Evolutionary conservation across 2,888 invertebrate species (phyloP).

Genomic region (Torymus tubicola): DNA sequence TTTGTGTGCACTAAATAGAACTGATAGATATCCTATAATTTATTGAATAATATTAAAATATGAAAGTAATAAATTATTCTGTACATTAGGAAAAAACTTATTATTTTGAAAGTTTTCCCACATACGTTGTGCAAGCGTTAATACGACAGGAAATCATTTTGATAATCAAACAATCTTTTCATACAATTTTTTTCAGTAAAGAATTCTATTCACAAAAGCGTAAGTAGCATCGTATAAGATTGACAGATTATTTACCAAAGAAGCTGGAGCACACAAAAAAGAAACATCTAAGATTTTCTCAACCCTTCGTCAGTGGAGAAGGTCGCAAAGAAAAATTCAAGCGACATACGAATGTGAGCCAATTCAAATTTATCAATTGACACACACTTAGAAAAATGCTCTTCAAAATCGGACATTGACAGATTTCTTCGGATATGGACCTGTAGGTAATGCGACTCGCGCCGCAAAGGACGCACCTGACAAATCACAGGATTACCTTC

Average conservation of each 20-base stretch:
- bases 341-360: background rate
- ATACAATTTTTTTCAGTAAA: background rate
- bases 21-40: too few species aligned
- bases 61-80: too few species aligned
- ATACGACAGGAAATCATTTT: background rate
- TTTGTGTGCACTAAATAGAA: too few species aligned
- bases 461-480: constrained; percentile 61
- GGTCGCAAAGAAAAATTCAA: background rate
- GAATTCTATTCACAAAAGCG: background rate
- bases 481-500: constrained; percentile 67
- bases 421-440: constrained; percentile 56
- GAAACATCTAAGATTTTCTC: background rate
- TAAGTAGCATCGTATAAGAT: constrained; percentile 7
- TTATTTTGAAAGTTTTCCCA: constrained; percentile 20
- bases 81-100: too few species aligned
- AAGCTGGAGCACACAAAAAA: background rate
- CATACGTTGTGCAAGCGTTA: constrained; percentile 1
- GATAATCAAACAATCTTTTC: constrained; percentile 1
- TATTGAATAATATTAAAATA: too few species aligned
- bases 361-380: constrained; percentile 64
- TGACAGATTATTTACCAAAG: constrained; percentile 15
- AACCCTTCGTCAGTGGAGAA: constrained; percentile 27
- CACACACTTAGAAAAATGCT: constrained; percentile 56
- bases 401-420: constrained; percentile 62
- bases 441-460: background rate